These are phyloP conservation scores for Andricus quercusramuli DNA, from an alignment of 2,888 invertebrate genomes.

Conservation along the genomic window DNA sequence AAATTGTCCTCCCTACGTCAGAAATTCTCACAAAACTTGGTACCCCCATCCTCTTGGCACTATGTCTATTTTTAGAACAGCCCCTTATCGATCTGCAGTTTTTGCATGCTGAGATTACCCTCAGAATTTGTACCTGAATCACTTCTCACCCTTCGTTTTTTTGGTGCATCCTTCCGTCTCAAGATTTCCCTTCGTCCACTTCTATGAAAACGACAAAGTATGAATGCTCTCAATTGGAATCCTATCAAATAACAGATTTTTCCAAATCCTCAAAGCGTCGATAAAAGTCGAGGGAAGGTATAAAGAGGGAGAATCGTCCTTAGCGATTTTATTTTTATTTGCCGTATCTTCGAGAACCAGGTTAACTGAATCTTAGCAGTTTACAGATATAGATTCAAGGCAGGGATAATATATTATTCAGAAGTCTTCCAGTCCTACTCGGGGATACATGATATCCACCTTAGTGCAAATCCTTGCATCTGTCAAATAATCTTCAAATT, in stretches of 20 bases:
- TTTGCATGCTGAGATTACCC: no score
- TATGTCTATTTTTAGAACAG: no score
- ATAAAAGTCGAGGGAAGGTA: not conserved
- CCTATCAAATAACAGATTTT: slow-evolving; percentile 22
- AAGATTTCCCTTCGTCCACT: not conserved
- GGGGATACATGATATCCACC: not conserved
- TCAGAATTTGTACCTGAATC: no score
- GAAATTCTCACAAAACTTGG: no score
- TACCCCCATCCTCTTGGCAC: no score
- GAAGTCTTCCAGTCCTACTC: not conserved
- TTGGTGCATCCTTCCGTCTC: no score
- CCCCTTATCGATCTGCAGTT: no score
- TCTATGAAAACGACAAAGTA: not conserved
- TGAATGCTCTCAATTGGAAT: slow-evolving; percentile 3
- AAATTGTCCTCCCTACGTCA: no score
- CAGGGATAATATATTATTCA: slow-evolving; percentile 24
- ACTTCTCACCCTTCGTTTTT: no score
- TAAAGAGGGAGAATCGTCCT: not conserved
- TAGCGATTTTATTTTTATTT: slow-evolving; percentile 1
- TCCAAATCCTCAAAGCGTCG: slow-evolving; percentile 11
- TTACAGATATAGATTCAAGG: slow-evolving; percentile 14
- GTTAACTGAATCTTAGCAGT: slow-evolving; percentile 26
- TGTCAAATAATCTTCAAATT: not conserved
- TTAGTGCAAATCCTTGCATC: slow-evolving; percentile 19
- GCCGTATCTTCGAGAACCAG: slow-evolving; percentile 11